Evolutionary conservation across 2,888 invertebrate genomes (phyloP), one percentile per base, ranked within the genome.

Genomic region (Ctena decussata): DNA sequence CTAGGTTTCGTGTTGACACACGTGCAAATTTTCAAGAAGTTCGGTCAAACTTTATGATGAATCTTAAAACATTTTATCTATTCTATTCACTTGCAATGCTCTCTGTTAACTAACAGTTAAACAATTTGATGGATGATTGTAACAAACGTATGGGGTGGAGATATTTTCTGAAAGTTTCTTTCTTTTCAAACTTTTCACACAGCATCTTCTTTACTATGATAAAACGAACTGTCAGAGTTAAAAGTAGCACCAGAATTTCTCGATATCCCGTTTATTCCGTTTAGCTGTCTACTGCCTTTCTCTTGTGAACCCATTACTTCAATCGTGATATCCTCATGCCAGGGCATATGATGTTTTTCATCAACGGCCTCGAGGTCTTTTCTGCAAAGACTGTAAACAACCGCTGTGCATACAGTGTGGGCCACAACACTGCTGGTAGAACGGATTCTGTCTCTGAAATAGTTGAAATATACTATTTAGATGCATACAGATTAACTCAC

Each of bases 381-480:
- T 65, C 87, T 89, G 76, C 94, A 94, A 1, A 93, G 82, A 18
- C 90, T 89, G 73, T 93, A 85, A 0, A 92, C 92, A 0, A 93
- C 82, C 1, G 91, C 91, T 0, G 93, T 90, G 60, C 93, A 92
- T 57, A 90, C 88, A 1, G 93, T 92, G 72, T 94, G 94, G 57
- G 93, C 92, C 0, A 94, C 88, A 21, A 93, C 89, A 85, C 93
- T 94, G 46, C 91, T 89, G 0, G 92, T 89, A 0, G 94, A 92
- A 8, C 94, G 86, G 18, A 94, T 89, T 15, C 94, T 89, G 72
- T 94, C 94, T 35, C 94, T 94, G 92, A 8, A 89, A 90, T 5
- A 41, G n/a, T n/a, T n/a, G n/a, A n/a, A n/a, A n/a, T n/a, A n/a
- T n/a, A n/a, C n/a, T n/a, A n/a, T n/a, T n/a, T n/a, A n/a, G n/a